Conservation (phyloP, 2,113 vertebrate genomes). For the Phaethornis superciliosus region DNA sequence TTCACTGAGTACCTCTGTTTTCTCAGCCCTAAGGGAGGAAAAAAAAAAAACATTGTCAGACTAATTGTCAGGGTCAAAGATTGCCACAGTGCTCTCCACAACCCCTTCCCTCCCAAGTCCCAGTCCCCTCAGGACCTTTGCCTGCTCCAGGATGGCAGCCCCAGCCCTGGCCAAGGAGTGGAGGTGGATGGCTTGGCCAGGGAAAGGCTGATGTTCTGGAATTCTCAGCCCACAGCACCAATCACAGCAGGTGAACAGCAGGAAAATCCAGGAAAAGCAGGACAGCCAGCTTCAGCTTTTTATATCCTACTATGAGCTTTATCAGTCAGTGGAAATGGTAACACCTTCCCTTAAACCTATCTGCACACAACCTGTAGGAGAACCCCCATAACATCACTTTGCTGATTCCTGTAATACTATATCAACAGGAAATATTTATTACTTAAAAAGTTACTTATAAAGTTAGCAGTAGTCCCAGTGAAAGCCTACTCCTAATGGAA, state of each 20-base stretch:
- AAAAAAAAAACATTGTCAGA: conserved; percentile 10
- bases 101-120: accelerated
- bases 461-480: neutral
- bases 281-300: neutral
- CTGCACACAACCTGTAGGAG: neutral
- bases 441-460: neutral
- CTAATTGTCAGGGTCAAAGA: neutral
- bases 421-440: neutral
- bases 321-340: neutral
- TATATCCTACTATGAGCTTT: neutral
- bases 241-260: too few relatives aligned
- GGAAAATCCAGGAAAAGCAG: neutral
- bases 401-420: accelerated
- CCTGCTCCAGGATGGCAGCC: accelerated
- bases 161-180: neutral
- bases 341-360: too few relatives aligned
- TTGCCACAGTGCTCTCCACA: neutral
- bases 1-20: conserved; percentile 97
- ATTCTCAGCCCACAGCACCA: neutral
- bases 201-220: neutral
- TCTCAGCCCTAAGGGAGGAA: conserved; percentile 87
- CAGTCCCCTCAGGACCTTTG: accelerated
- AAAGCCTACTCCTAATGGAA: neutral
- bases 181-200: neutral
- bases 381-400: neutral